Evolutionary conservation across 2,797 vertebrate genomes (phyloP).

Genomic region (Eulemur rubriventer): DNA sequence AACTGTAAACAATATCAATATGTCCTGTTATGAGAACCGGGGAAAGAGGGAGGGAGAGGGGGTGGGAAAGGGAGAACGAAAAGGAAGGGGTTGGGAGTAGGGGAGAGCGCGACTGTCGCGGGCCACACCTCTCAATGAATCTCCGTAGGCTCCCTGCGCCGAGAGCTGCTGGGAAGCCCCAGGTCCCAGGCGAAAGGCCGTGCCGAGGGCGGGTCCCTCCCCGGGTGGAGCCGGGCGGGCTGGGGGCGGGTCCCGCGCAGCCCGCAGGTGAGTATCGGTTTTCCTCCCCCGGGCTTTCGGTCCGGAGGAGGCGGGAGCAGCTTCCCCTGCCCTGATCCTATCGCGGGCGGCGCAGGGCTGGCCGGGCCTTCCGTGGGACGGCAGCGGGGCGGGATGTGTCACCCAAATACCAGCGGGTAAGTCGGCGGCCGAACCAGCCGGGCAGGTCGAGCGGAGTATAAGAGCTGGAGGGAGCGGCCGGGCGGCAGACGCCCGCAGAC

Average conservation of each 20-base stretch:
- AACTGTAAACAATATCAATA: background rate
- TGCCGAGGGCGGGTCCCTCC: background rate
- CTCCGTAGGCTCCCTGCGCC: background rate
- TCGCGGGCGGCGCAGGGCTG: background rate
- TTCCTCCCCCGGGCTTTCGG: conserved; percentile 42
- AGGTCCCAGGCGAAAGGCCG: background rate
- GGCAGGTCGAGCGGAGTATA: conserved; percentile 71
- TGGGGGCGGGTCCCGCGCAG: background rate
- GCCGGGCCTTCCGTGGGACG: background rate
- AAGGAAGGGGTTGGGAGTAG: background rate
- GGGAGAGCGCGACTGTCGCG: background rate
- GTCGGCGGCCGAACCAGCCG: conserved; percentile 73
- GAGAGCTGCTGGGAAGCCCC: fast-evolving
- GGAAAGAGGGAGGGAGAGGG: background rate
- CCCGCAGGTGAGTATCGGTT: conserved; percentile 65
- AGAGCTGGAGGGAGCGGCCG: conserved; percentile 58
- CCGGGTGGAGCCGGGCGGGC: background rate
- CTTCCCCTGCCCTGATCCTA: conserved; percentile 18
- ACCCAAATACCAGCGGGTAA: conserved; percentile 59
- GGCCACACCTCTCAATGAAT: background rate
- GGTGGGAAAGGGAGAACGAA: background rate
- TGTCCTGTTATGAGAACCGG: background rate
- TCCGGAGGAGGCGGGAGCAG: conserved; percentile 18
- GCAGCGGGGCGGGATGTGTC: conserved; percentile 28
- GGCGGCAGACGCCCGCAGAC: background rate